Conservation (phyloP, 1,140 invertebrate genomes). For the Drosophila punjabiensis region DNA sequence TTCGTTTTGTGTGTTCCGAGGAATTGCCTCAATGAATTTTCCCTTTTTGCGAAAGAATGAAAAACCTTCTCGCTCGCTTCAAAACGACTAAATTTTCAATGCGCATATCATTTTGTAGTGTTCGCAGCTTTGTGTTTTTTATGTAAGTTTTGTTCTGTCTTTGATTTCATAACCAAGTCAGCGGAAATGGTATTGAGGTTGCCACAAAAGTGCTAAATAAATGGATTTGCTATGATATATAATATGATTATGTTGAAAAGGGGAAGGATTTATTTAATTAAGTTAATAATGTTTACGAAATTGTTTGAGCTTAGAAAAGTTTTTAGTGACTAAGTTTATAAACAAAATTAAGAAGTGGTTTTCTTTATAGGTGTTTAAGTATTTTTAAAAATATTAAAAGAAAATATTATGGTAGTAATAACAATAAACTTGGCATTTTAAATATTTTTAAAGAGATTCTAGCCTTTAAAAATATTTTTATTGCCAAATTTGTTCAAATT, state of each 20-base stretch:
- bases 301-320: rapidly evolving
- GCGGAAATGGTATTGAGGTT: constrained; percentile 76
- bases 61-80: constrained; percentile 39
- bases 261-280: neutral
- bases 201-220: constrained; percentile 3
- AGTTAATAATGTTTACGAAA: neutral
- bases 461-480: no score
- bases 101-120: constrained; percentile 66
- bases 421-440: no score
- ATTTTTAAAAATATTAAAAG: neutral
- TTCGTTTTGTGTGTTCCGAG: neutral
- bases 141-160: constrained; percentile 64
- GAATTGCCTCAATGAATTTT: constrained; percentile 66
- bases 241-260: constrained; percentile 5
- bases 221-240: neutral
- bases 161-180: constrained; percentile 69
- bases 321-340: neutral
- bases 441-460: no score
- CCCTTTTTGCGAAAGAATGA: constrained; percentile 56
- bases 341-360: neutral
- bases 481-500: no score
- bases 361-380: neutral
- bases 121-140: constrained; percentile 50
- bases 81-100: constrained; percentile 44
- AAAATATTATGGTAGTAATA: no score